Conservation (phyloP, 2,113 vertebrate species). For the Pseudorectes ferrugineus region DNA sequence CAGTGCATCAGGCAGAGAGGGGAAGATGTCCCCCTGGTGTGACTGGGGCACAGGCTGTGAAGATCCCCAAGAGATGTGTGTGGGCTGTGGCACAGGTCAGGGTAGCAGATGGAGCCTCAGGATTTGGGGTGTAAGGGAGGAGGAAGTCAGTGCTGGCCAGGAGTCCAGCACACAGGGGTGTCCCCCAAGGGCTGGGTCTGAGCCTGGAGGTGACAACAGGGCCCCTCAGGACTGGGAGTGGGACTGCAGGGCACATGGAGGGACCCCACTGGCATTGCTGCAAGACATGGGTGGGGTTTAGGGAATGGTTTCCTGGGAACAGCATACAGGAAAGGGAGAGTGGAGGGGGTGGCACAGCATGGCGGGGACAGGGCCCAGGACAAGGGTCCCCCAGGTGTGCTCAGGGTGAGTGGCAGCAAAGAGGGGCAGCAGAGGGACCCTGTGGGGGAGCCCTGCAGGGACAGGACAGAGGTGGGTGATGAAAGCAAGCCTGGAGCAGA, state of each 20-base stretch:
- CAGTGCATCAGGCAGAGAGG: rapidly evolving
- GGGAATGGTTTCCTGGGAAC: not conserved
- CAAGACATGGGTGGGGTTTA: not conserved
- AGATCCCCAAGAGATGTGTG: rapidly evolving
- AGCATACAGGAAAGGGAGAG: not conserved
- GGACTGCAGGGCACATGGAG: not conserved
- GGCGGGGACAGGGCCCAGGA: rapidly evolving
- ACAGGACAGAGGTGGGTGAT: rapidly evolving
- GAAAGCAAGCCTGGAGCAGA: not conserved
- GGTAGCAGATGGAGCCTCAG: not conserved
- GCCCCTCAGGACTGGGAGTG: rapidly evolving
- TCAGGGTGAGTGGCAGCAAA: not conserved
- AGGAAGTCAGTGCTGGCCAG: not conserved
- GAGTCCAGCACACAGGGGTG: not conserved
- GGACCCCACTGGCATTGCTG: not conserved
- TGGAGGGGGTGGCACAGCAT: rapidly evolving
- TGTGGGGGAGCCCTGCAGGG: too few species aligned
- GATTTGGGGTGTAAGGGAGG: rapidly evolving
- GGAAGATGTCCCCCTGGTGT: not conserved
- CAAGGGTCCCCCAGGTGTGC: too few species aligned
- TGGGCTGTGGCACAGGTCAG: not conserved
- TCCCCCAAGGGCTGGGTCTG: not conserved
- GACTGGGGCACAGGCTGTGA: not conserved
- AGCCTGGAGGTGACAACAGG: not conserved
- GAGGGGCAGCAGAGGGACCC: not conserved